Evolutionary conservation across 2,888 invertebrate species (phyloP), one percentile per base, ranked within the genome.

Genomic region (Craniophora ligustri): DNA sequence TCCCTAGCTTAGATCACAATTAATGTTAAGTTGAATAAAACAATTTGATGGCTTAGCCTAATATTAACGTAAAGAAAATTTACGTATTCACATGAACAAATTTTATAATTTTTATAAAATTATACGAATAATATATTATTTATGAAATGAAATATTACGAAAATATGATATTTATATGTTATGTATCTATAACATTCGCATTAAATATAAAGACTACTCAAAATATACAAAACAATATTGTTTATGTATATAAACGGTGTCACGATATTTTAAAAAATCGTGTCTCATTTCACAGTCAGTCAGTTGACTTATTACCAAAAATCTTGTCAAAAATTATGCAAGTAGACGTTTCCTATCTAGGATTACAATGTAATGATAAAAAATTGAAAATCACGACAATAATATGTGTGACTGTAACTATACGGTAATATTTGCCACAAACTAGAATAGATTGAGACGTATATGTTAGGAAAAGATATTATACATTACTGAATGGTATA

Each of bases 401-500:
- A 72, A 66, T 46, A n/a, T 55, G 67, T 68, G 68, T 63, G 63
- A 69, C 58, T 72, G 72, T 65, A 50, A 54, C 46, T 71, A 50
- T 66, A 66, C 42, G 67, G 71, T 66, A 68, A 66, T 68, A 35
- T 64, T 68, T 70, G 68, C 67, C 71, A 61, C 47, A 51, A 58
- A 44, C 5, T 69, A 69, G 65, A 50, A 44, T 66, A 68, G 31
- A 62, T 48, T 55, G 45, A 36, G 38, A 50, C 13, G 44, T 45
- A 61, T 45, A 56, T 51, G 42, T 35, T 65, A 60, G 38, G 44
- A 32, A 44, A 50, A 26, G 36, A 36, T 66, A 50, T 57, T 57
- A 26, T n/a, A 15, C 48, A 60, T 44, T 60, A 41, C 26, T 65
- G 39, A n/a, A n/a, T 31, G 38, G 44, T 54, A 67, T 46, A 47